Conservation (phyloP, 64 coral and sea anemone species). For the Pocillopora damicornis region DNA sequence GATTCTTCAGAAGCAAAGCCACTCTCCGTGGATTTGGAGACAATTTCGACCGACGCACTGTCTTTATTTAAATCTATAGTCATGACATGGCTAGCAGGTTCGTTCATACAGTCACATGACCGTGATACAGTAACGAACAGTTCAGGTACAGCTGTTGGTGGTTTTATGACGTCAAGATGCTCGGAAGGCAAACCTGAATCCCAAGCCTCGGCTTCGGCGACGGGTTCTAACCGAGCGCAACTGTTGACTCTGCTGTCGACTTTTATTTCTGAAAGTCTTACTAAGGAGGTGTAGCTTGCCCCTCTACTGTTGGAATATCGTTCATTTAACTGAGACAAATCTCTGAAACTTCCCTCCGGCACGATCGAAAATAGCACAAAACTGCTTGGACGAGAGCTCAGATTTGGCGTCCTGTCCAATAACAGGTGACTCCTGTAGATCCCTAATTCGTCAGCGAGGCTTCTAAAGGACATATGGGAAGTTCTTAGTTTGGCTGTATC, state of each 20-base stretch:
- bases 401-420: neutral
- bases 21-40: neutral
- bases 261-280: constrained; percentile 16
- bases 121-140: neutral
- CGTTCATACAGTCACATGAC: neutral
- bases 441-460: constrained; percentile 29
- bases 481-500: constrained; percentile 3
- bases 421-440: constrained; percentile 15
- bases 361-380: constrained; percentile 61
- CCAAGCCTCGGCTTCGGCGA: neutral
- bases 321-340: constrained; percentile 39
- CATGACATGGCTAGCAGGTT: neutral
- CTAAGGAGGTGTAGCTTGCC: constrained; percentile 12
- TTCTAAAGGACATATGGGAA: constrained; percentile 24
- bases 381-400: constrained; percentile 30
- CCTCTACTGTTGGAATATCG: constrained; percentile 23
- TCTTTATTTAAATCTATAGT: neutral
- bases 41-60: neutral
- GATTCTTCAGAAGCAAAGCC: constrained; percentile 7
- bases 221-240: constrained; percentile 16
- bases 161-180: neutral
- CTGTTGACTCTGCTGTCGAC: constrained; percentile 15
- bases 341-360: constrained; percentile 40
- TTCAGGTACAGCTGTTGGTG: neutral
- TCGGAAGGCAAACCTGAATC: neutral